A percentile compares a stretch with the other conserved stretches of the same genome.
Evolutionary conservation across 35 echinoderm and acorn worm genomes (phyloP).

Genomic region (Patiria miniata): DNA sequence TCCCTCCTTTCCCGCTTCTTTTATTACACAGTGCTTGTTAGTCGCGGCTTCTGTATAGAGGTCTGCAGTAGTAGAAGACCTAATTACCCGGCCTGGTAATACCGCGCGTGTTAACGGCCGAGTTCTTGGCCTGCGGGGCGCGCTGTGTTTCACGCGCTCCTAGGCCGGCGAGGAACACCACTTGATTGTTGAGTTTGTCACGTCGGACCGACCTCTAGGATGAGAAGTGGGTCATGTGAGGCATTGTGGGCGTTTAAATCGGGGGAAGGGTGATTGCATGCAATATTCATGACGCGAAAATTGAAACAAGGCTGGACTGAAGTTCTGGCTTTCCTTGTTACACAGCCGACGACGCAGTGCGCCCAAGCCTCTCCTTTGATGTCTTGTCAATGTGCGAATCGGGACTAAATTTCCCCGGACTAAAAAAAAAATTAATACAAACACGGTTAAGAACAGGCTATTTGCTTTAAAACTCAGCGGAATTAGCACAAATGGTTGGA

Average conservation of each 20-base stretch:
- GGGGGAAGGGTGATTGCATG: slow-evolving; percentile 23
- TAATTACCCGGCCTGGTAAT: slow-evolving; percentile 1
- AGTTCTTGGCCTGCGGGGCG: not conserved
- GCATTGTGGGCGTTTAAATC: slow-evolving; percentile 30
- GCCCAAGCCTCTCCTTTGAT: not conserved
- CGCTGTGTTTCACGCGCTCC: not conserved
- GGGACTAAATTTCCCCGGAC: not conserved
- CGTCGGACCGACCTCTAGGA: slow-evolving; percentile 1
- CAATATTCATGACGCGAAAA: slow-evolving; percentile 10
- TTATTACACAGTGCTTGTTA: not conserved
- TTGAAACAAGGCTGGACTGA: not conserved
- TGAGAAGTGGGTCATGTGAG: slow-evolving; percentile 26
- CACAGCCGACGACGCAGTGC: no score
- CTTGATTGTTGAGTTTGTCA: slow-evolving; percentile 33
- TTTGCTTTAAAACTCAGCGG: slow-evolving; percentile 18
- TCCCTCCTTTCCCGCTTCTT: no score
- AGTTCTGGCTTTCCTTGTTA: not conserved
- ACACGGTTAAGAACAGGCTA: not conserved
- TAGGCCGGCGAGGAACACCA: not conserved
- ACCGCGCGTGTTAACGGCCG: not conserved
- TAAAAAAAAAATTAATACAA: not conserved
- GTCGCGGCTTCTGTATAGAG: not conserved
- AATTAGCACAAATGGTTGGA: slow-evolving; percentile 9
- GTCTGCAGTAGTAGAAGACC: slow-evolving; percentile 4
- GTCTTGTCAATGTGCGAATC: not conserved